A percentile compares a stretch with the other conserved stretches of the same genome.
Conservation (phyloP, 2,888 invertebrate species). For the Drosophila engyochracea region DNA sequence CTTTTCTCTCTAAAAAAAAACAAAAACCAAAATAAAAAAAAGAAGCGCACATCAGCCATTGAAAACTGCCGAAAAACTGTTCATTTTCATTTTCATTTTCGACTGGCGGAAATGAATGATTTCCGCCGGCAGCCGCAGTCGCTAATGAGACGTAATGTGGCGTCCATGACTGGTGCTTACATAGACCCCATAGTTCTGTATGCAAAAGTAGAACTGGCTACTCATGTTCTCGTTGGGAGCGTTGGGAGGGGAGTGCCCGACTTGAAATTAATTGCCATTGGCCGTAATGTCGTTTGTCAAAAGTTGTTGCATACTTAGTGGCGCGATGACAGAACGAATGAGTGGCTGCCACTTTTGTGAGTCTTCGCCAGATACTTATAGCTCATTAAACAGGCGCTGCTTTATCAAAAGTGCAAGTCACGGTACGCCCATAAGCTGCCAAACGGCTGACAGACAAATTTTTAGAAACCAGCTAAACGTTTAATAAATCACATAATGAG, state of each 20-base stretch:
- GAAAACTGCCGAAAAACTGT: slow-evolving; percentile 69
- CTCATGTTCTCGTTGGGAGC: slow-evolving; percentile 47
- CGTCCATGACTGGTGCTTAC: slow-evolving; percentile 61
- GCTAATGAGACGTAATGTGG: slow-evolving; percentile 79
- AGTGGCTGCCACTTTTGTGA: slow-evolving; percentile 29
- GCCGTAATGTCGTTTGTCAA: slow-evolving; percentile 70
- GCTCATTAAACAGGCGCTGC: slow-evolving; percentile 69
- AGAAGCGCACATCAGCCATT: slow-evolving; percentile 48
- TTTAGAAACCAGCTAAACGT: slow-evolving; percentile 44
- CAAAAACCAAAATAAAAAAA: not conserved
- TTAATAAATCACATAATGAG: slow-evolving; percentile 58
- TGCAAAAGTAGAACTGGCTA: slow-evolving; percentile 18
- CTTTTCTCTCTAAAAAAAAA: slow-evolving; percentile 8
- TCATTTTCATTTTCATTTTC: slow-evolving; percentile 67
- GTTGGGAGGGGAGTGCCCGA: not conserved
- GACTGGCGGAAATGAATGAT: slow-evolving; percentile 75
- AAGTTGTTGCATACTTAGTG: slow-evolving; percentile 73
- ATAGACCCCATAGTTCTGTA: slow-evolving; percentile 1
- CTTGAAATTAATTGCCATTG: slow-evolving; percentile 72
- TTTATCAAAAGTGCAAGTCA: slow-evolving; percentile 48
- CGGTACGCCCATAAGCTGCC: slow-evolving; percentile 67
- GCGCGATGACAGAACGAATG: slow-evolving; percentile 50
- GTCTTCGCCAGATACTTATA: slow-evolving; percentile 69
- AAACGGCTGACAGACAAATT: slow-evolving; percentile 62
- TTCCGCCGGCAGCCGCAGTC: slow-evolving; percentile 60